Percentiles rank a stretch among this genome's conserved stretches.
These are phyloP conservation scores for Manacus vitellinus DNA, from an alignment of 2,113 vertebrate genomes.

Conservation along the genomic window DNA sequence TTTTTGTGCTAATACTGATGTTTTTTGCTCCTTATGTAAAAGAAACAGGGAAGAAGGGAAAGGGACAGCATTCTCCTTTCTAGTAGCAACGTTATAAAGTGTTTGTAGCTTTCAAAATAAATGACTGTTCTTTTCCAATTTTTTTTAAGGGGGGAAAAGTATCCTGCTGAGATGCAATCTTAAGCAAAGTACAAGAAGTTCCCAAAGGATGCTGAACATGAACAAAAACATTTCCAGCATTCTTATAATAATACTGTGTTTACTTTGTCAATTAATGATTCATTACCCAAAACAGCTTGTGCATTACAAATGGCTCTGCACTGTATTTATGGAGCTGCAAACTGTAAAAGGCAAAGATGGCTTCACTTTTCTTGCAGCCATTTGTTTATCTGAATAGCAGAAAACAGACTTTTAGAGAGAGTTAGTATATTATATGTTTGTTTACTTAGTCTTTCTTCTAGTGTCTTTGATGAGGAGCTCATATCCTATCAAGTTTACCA, in stretches of 20 bases:
- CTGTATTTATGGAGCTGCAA: not conserved
- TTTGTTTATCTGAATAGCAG: not conserved
- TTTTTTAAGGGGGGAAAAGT: not conserved
- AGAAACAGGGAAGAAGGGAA: not conserved
- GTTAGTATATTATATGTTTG: not conserved
- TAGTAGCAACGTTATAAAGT: not conserved
- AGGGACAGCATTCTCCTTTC: not conserved
- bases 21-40: not conserved
- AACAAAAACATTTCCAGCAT: slow-evolving; percentile 57
- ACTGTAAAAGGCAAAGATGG: not conserved
- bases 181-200: slow-evolving; percentile 60
- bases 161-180: slow-evolving; percentile 15
- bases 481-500: not conserved
- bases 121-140: not conserved
- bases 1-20: not conserved
- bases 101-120: slow-evolving; percentile 28
- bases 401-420: not conserved
- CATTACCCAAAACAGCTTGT: slow-evolving; percentile 22
- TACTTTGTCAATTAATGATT: slow-evolving; percentile 61
- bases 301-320: not conserved
- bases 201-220: slow-evolving; percentile 37
- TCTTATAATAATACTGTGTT: slow-evolving; percentile 50
- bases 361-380: not conserved
- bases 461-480: not conserved
- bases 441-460: not conserved